Percentiles rank a stretch among this genome's conserved stretches.
phyloP scores from a whole-genome alignment of 2,113 vertebrate genomes.

The Amblyopsis rosae region DNA sequence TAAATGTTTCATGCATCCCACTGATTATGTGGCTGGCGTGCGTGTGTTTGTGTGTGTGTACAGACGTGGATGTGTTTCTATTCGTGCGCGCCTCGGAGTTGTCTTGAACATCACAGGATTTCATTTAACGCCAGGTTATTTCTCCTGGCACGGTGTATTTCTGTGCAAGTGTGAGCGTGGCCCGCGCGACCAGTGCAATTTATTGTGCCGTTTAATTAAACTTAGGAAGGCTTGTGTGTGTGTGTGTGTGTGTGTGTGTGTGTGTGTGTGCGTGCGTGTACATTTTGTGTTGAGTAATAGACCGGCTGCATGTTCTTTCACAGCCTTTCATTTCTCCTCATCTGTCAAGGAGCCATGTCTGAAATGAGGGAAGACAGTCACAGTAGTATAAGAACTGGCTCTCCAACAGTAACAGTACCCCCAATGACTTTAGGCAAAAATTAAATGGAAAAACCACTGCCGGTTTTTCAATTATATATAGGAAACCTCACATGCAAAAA shows the following conservation, averaged over 20 bases:
- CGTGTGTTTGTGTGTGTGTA: conserved; percentile 6
- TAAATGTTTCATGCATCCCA: conserved; percentile 39
- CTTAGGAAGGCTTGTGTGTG: neutral
- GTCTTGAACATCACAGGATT: conserved; percentile 54
- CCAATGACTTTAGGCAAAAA: too few species aligned
- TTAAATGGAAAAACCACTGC: too few species aligned
- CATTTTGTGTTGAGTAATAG: conserved; percentile 9
- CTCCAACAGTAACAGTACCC: too few species aligned
- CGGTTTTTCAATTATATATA: too few species aligned
- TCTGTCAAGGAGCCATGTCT: conserved; percentile 4
- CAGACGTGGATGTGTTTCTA: conserved; percentile 6
- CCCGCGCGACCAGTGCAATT: conserved; percentile 5
- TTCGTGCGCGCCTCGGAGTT: conserved; percentile 53
- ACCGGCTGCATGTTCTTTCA: neutral
- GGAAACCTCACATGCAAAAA: too few species aligned
- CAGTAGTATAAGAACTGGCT: neutral
- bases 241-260: neutral
- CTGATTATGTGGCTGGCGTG: neutral
- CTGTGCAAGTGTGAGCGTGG: conserved; percentile 33
- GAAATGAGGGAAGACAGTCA: conserved; percentile 5
- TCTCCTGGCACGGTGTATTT: conserved; percentile 33
- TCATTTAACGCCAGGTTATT: conserved; percentile 63
- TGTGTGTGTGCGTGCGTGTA: conserved; percentile 7
- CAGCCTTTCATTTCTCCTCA: conserved; percentile 7
- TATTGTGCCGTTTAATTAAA: conserved; percentile 40